Percentiles rank a stretch among this genome's conserved stretches.
Evolutionary conservation across 2,797 vertebrate species (phyloP).

Genomic region (Tapirus indicus): DNA sequence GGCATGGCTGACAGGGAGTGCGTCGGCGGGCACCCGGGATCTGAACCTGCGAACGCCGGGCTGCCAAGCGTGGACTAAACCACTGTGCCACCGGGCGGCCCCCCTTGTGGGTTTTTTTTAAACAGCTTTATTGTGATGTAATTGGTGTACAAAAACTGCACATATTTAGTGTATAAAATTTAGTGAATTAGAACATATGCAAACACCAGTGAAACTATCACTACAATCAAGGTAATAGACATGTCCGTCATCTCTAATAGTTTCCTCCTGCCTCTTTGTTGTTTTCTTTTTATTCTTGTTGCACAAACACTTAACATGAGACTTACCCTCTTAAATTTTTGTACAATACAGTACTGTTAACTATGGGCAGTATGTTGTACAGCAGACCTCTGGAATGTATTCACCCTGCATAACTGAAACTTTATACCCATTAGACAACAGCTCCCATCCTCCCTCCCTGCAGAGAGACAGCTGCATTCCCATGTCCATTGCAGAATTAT

Average conservation of each 20-base stretch:
- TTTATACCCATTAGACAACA: not conserved
- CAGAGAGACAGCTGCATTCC: no score
- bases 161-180: not conserved
- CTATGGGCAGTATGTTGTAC: no score
- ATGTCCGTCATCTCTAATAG: not conserved
- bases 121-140: not conserved
- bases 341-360: not conserved
- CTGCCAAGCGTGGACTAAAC: no score
- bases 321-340: not conserved
- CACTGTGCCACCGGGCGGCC: no score
- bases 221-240: not conserved
- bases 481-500: not conserved
- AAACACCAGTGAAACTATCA: not conserved
- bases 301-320: not conserved
- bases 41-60: no score
- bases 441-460: not conserved
- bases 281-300: not conserved
- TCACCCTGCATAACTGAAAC: not conserved
- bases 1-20: no score
- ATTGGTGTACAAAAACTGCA: not conserved
- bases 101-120: no score
- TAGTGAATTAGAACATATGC: not conserved
- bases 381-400: no score
- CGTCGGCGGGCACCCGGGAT: no score
- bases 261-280: not conserved